Evolutionary conservation across 2,888 invertebrate species (phyloP).

Genomic region (Drosophila pegasa): DNA sequence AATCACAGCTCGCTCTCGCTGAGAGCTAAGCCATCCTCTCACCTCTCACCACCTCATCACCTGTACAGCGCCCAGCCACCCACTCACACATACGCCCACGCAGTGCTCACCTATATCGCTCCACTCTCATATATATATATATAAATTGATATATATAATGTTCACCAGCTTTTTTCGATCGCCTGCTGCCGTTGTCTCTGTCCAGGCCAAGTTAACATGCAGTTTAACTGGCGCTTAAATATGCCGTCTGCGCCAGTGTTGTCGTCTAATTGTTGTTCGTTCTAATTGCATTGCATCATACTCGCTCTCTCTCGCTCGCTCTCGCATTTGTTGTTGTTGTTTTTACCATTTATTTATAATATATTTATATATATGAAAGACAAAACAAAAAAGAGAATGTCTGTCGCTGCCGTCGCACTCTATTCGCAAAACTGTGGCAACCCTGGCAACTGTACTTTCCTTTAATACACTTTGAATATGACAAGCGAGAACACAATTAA

Average conservation of each 20-base stretch:
- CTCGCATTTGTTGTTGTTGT: conserved; percentile 75
- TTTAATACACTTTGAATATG: conserved; percentile 11
- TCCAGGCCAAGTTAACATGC: conserved; percentile 3
- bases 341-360: conserved; percentile 46
- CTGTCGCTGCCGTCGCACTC: conserved; percentile 72
- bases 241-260: conserved; percentile 69
- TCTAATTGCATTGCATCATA: conserved; percentile 61
- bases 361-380: conserved; percentile 10
- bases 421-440: conserved; percentile 50
- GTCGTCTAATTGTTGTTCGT: conserved; percentile 69
- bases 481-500: conserved; percentile 45
- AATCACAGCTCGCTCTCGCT: conserved; percentile 32
- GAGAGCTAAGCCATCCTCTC: conserved; percentile 23
- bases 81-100: neutral
- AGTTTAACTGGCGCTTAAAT: conserved; percentile 29
- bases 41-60: conserved; percentile 29
- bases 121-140: conserved; percentile 2
- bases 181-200: conserved; percentile 34
- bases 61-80: conserved; percentile 20
- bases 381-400: conserved; percentile 50
- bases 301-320: conserved; percentile 29
- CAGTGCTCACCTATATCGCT: neutral
- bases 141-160: conserved; percentile 1
- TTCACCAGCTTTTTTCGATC: conserved; percentile 32
- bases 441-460: conserved; percentile 52